phyloP scores from a whole-genome alignment of 2,797 vertebrate species.

The Telmatherina bonti region DNA sequence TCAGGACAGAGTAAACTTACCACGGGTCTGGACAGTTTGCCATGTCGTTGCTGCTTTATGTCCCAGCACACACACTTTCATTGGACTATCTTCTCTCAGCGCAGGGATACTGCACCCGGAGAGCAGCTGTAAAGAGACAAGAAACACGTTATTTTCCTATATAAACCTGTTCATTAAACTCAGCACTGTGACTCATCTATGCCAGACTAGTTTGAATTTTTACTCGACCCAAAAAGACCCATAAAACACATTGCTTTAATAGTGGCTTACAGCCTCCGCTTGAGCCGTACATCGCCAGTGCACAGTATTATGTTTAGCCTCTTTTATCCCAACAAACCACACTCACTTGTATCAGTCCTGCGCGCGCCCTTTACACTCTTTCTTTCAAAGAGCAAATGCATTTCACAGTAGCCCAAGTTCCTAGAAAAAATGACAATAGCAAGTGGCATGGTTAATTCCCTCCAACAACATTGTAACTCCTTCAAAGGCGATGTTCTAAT shows the following conservation, averaged over 20 bases:
- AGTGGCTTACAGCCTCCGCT: slow-evolving; percentile 40
- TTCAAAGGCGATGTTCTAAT: slow-evolving; percentile 79
- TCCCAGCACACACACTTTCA: slow-evolving; percentile 67
- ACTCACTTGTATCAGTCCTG: slow-evolving; percentile 63
- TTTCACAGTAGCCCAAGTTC: slow-evolving; percentile 47
- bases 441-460: slow-evolving; percentile 30
- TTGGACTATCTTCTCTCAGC: slow-evolving; percentile 74
- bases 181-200: neutral
- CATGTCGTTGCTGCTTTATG: slow-evolving; percentile 71
- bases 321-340: slow-evolving; percentile 48
- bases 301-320: slow-evolving; percentile 55
- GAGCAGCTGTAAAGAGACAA: slow-evolving; percentile 59
- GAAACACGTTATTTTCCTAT: slow-evolving; percentile 47
- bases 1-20: slow-evolving; percentile 63
- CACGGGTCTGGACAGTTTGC: slow-evolving; percentile 72
- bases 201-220: neutral
- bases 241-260: slow-evolving; percentile 3
- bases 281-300: slow-evolving; percentile 40
- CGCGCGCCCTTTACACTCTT: slow-evolving; percentile 42
- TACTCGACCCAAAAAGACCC: rapidly evolving
- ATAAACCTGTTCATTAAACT: slow-evolving; percentile 23
- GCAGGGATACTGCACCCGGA: slow-evolving; percentile 71
- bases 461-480: slow-evolving; percentile 49
- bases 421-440: slow-evolving; percentile 62
- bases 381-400: slow-evolving; percentile 36